These are phyloP conservation scores for Gymnocephalus cernua DNA, from an alignment of 2,113 vertebrate genomes.

Conservation along the genomic window DNA sequence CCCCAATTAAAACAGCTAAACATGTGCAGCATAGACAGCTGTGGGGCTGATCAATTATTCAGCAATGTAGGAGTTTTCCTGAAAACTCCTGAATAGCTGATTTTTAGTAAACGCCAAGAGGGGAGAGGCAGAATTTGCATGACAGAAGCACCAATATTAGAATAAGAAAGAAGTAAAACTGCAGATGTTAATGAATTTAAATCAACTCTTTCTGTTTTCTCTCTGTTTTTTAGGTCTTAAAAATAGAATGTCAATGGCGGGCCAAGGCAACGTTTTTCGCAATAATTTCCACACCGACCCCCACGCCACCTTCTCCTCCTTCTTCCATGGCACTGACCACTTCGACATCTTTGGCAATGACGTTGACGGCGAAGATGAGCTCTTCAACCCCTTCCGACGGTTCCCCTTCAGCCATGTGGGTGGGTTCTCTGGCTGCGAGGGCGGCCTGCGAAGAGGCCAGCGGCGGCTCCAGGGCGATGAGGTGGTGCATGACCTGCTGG, in stretches of 20 bases:
- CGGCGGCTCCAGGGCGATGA: conserved; percentile 82
- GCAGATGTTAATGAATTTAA: not conserved
- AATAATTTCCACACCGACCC: conserved; percentile 90
- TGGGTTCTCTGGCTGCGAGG: conserved; percentile 83
- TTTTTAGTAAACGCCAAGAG: conserved; percentile 7
- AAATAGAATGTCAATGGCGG: conserved; percentile 88
- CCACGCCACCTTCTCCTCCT: conserved; percentile 85
- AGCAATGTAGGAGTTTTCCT: conserved; percentile 33
- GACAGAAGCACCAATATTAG: not conserved
- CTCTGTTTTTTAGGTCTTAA: conserved; percentile 85
- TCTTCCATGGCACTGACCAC: conserved; percentile 76
- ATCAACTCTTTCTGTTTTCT: not conserved
- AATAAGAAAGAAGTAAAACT: not conserved
- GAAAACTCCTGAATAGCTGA: conserved; percentile 7
- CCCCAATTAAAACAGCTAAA: conserved; percentile 1
- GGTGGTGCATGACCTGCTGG: conserved; percentile 87
- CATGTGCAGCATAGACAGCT: conserved; percentile 45
- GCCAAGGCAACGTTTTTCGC: conserved; percentile 88
- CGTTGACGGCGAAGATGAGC: conserved; percentile 90
- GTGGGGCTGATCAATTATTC: conserved; percentile 56
- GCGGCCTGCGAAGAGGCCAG: conserved; percentile 75
- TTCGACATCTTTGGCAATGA: conserved; percentile 94
- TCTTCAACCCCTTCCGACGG: conserved; percentile 90
- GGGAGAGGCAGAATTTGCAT: not conserved
- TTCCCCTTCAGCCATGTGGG: conserved; percentile 93